Base-by-base conservation (phyloP, 2,888 invertebrate species). In the Pheosia gnoma region DNA sequence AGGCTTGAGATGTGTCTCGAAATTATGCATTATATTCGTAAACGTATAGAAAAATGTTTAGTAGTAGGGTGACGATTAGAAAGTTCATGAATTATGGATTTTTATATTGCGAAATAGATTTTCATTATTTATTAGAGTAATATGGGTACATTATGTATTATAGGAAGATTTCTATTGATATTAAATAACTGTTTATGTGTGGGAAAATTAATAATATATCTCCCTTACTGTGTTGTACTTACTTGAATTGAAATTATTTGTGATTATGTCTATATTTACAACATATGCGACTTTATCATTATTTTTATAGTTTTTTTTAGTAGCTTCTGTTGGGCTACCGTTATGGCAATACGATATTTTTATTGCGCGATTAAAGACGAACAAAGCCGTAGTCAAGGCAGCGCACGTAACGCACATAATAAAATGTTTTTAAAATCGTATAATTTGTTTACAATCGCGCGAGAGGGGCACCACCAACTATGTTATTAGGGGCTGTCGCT, bases 1-100 rank as follows among this genome's bases (percentile, higher is more conserved):
- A 91, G 91, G 91, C 68, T 60, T 76, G 37, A 0, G 0, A 0
- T 0, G 0, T 0, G 0, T 0, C 84, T 82, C 58, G 59, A 4
- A 41, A 60, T 0, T 57, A 8, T 0, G 10, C 74, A 5, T 47
- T n/a, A n/a, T n/a, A 63, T 55, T 55, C 54, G 25, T 43, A 43
- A 3, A 53, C 41, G 4, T 13, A 38, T 57, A n/a, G 41, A 45
- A 7, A 55, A 13, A 70, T 11, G 9, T n/a, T 13, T 11, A 41
- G 37, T 62, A 38, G 60, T 81, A 82, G 79, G 80, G 79, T 84
- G 81, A 79, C 82, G 58, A 53, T 67, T 62, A 45, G 25, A 41
- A 36, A 60, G 51, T 49, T 60, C 53, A 45, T 45, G 9, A 59
- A 47, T 59, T 47, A 47, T 47, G 47, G 47, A 11, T 47, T 47